phyloP scores from a whole-genome alignment of 2,113 vertebrate genomes.

The Hippocampus guttulatus region DNA sequence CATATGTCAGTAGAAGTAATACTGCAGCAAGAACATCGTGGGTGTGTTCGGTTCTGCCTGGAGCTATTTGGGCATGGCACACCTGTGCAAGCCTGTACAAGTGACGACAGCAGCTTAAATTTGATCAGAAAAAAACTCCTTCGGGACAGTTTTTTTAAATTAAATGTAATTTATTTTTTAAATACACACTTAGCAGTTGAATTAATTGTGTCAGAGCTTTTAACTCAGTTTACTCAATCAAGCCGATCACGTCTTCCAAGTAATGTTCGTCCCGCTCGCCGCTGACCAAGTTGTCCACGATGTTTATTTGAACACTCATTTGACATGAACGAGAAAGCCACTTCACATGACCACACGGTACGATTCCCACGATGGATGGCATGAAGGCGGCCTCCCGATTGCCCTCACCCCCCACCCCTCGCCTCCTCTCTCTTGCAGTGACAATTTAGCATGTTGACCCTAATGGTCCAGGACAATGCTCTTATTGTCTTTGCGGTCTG shows the following conservation, averaged over 20 bases:
- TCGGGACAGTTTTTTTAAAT: background rate
- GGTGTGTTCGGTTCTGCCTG: conserved; percentile 31
- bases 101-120: conserved; percentile 17
- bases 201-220: no score
- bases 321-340: background rate
- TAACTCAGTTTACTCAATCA: no score
- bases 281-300: background rate
- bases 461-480: conserved; percentile 33
- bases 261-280: background rate
- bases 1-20: background rate
- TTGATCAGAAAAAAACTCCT: conserved; percentile 12
- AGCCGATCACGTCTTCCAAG: no score
- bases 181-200: background rate
- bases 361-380: conserved; percentile 10
- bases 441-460: conserved; percentile 8
- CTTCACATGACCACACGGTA: background rate
- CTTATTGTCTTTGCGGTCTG: conserved; percentile 13
- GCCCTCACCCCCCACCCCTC: background rate
- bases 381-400: background rate
- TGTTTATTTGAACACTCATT: background rate
- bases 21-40: background rate
- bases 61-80: conserved; percentile 40
- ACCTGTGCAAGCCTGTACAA: conserved; percentile 27
- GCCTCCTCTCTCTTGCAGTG: background rate
- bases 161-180: background rate